Evolutionary conservation across 2,888 invertebrate species (phyloP).

Genomic region (Piscicola geometra): DNA sequence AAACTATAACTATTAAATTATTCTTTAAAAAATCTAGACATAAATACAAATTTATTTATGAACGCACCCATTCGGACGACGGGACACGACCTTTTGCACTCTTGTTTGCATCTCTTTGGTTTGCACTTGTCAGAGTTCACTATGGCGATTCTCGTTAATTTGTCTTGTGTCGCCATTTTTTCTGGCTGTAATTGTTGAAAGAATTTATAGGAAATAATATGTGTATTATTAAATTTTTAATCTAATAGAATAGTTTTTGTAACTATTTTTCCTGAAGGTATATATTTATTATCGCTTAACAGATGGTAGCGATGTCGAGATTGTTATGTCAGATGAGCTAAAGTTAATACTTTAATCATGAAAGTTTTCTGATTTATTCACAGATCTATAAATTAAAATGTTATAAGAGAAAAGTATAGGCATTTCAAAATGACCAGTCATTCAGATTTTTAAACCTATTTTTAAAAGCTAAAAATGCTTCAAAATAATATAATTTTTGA

Average conservation of each 20-base stretch:
- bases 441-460: background rate
- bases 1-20: background rate
- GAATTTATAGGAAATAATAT: background rate
- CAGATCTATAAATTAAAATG: too few species aligned
- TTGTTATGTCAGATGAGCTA: background rate
- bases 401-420: too few species aligned
- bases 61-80: conserved; percentile 86
- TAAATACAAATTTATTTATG: too few species aligned
- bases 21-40: background rate
- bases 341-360: too few species aligned
- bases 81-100: conserved; percentile 97
- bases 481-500: background rate
- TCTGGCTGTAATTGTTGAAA: too few species aligned
- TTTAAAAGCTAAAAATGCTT: background rate
- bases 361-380: too few species aligned
- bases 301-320: background rate
- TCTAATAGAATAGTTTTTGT: background rate
- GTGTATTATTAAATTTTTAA: background rate
- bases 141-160: conserved; percentile 93
- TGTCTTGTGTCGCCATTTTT: conserved; percentile 60
- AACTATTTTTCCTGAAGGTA: too few species aligned
- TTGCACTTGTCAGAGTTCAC: conserved; percentile 92
- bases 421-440: too few species aligned
- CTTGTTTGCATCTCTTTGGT: conserved; percentile 96
- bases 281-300: conserved; percentile 6